phyloP scores from a whole-genome alignment of 2,888 invertebrate species.

The Ametastegia equiseti region DNA sequence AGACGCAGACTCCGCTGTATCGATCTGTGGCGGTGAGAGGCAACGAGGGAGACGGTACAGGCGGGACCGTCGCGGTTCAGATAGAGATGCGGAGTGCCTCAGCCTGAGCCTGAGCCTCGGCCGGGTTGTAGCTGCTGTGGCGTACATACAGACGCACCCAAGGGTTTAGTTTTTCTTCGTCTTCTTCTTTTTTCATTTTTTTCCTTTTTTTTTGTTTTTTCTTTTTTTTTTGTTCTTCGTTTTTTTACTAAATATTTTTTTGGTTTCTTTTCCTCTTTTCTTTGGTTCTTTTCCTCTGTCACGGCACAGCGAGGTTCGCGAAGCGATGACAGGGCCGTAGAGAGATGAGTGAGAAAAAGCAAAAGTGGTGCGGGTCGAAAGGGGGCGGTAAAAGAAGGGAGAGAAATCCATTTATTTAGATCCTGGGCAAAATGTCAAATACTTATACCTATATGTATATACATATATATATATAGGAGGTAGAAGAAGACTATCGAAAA shows the following conservation, averaged over 20 bases:
- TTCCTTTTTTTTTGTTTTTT: neutral
- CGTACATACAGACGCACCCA: neutral
- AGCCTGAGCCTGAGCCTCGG: conserved; percentile 31
- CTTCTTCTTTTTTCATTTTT: neutral
- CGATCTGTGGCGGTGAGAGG: conserved; percentile 65
- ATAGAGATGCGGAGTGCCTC: conserved; percentile 3
- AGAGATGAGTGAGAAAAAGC: conserved; percentile 45
- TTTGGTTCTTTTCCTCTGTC: neutral
- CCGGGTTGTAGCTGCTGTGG: conserved; percentile 25
- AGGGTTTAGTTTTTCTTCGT: neutral
- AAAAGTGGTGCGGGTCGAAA: neutral
- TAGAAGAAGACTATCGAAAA: neutral
- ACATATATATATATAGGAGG: too few species aligned
- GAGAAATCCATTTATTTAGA: conserved; percentile 13
- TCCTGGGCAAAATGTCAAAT: neutral
- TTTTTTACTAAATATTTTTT: neutral
- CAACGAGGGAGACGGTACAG: conserved; percentile 47
- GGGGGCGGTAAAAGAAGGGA: neutral
- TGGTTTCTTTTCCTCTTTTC: neutral
- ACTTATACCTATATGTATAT: too few species aligned
- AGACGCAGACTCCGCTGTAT: conserved; percentile 75
- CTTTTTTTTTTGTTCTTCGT: neutral
- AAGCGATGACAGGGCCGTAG: neutral
- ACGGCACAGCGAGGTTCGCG: neutral
- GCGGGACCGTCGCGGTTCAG: conserved; percentile 44